Base-by-base conservation (phyloP, 2,797 vertebrate species). In the Malacoraja senta region DNA sequence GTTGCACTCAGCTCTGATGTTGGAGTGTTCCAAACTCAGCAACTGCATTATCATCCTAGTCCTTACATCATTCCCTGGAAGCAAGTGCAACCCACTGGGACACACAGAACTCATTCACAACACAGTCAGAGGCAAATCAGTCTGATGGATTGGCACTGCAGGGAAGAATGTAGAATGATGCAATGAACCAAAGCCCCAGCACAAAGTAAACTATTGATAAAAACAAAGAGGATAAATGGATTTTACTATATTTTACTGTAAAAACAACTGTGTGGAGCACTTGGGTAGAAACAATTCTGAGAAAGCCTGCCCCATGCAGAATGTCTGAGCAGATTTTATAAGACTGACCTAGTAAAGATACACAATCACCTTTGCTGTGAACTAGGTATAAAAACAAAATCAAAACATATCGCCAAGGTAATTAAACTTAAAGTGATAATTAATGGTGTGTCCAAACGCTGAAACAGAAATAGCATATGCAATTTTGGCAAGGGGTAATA, bases 91-190 rank as follows among this genome's bases (percentile, higher is more conserved):
- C 13, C 15, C 15, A 32, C 19, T 3, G 32, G 61, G 63, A 32
- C 13, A 35, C n/a, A 32, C 84, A 88, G 80, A 29, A 58, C n/a
- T 32, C 84, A 35, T 88, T 65, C 84, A 88, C 61, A 88, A 88
- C 8, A 58, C 61, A 12, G 80, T 58, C 44, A 83, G 1, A 29
- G 9, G 38, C 21, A 86, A 61, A 2, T 32, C 83, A 86, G 13
- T 6, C 29, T 63, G 12, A 32, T 17, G 0, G 12, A 13, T 26
- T 84, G 29, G 29, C 13, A n/a, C 9, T 63, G 29, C 63, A 86
- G 63, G 44, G 29, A 86, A 29, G 29, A 17, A 2, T n/a, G 13
- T 21, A 63, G 6, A 1, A n/a, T 86, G 29, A 32, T 78, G 58
- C 13, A 63, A 61, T 32, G 15, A 29, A 63, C 29, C 2, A 15